Conservation (phyloP, 2,113 vertebrate species). For the Numenius arquata region DNA sequence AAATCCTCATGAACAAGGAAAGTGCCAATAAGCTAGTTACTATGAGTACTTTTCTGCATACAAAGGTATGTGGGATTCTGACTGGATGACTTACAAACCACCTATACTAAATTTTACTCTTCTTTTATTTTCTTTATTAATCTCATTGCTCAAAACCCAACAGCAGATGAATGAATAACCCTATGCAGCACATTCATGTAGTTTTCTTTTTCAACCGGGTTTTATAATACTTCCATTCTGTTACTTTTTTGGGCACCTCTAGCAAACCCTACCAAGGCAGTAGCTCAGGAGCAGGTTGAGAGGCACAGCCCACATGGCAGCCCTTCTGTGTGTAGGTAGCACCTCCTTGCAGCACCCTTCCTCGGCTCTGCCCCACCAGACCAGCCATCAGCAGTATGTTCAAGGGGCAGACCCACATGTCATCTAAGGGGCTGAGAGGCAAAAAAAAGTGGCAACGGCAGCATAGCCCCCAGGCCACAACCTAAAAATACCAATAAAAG, state of each 20-base stretch:
- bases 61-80: not conserved
- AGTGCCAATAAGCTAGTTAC: not conserved
- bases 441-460: not conserved
- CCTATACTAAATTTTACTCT: not conserved
- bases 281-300: not conserved
- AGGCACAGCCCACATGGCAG: not conserved
- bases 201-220: not conserved
- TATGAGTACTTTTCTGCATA: not conserved
- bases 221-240: not conserved
- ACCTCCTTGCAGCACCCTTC: not conserved
- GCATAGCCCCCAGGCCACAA: not conserved
- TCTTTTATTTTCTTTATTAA: not conserved
- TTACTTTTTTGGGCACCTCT: not conserved
- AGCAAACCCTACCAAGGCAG: not conserved
- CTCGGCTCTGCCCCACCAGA: not conserved
- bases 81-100: not conserved
- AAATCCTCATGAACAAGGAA: not conserved
- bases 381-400: not conserved
- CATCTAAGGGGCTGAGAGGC: not conserved
- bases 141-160: not conserved
- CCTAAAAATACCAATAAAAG: not conserved
- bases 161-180: not conserved
- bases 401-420: not conserved
- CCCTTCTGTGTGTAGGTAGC: not conserved
- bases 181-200: accelerated